These are phyloP conservation scores for Hybognathus amarus DNA, from an alignment of 2,797 vertebrate genomes.

Conservation along the genomic window DNA sequence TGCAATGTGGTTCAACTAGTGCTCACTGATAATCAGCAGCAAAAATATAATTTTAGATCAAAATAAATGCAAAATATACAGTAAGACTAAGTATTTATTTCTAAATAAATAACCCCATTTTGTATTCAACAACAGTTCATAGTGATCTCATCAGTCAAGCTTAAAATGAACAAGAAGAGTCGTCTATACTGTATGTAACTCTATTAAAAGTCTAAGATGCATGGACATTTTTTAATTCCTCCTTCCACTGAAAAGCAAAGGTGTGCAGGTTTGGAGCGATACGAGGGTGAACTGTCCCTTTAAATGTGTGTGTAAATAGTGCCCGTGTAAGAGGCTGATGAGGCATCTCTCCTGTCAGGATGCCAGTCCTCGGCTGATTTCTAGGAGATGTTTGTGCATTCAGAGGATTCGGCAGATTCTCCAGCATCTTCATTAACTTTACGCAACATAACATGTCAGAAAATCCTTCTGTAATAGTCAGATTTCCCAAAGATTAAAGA, in stretches of 20 bases:
- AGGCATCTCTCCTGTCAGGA: constrained; percentile 13
- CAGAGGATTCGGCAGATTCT: constrained; percentile 6
- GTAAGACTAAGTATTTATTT: background rate
- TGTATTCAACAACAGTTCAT: background rate
- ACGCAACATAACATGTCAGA: constrained; percentile 1
- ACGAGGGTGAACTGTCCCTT: background rate
- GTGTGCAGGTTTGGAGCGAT: background rate
- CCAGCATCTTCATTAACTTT: constrained; percentile 21
- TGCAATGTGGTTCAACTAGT: background rate
- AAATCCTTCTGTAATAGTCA: constrained; percentile 4
- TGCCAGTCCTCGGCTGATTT: constrained; percentile 22
- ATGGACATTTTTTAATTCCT: background rate
- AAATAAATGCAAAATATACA: background rate
- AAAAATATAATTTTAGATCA: background rate
- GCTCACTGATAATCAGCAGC: background rate
- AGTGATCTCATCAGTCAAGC: background rate
- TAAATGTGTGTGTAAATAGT: constrained; percentile 16
- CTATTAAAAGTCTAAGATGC: background rate
- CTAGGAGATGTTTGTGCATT: background rate
- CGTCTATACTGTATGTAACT: background rate
- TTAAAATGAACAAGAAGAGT: background rate
- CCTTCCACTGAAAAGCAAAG: background rate
- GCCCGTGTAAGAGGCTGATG: constrained; percentile 14
- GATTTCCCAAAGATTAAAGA: constrained; percentile 11
- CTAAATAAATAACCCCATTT: background rate